Percentiles rank a stretch among this genome's conserved stretches.
Conservation (phyloP, 1,140 invertebrate genomes). For the Chlorops oryzae region DNA sequence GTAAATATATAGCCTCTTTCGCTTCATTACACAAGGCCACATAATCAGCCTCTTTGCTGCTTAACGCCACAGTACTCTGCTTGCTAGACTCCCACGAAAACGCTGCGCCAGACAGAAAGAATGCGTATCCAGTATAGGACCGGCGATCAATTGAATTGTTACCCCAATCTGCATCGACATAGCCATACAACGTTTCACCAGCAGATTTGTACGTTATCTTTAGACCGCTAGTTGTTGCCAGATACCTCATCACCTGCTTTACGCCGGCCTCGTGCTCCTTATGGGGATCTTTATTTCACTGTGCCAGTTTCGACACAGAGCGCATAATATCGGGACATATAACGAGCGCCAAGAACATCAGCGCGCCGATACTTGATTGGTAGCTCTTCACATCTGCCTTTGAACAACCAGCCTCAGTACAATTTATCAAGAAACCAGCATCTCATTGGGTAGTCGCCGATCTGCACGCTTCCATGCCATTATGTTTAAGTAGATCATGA, state of each 20-base stretch:
- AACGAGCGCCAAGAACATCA: conserved; percentile 11
- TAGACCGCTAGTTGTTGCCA: not conserved
- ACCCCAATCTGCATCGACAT: conserved; percentile 26
- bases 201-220: not conserved
- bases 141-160: too few species aligned
- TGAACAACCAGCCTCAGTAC: not conserved
- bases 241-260: conserved; percentile 9
- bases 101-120: not conserved
- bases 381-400: conserved; percentile 6
- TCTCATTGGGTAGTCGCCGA: conserved; percentile 3
- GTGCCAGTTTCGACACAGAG: conserved; percentile 5
- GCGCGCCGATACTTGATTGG: conserved; percentile 10
- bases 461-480: conserved; percentile 10
- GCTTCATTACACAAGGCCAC: too few species aligned
- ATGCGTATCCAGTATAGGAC: not conserved
- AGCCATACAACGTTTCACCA: not conserved
- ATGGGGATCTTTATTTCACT: conserved; percentile 4
- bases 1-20: conserved; percentile 25
- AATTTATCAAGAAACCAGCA: not conserved
- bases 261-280: conserved; percentile 5
- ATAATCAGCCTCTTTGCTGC: too few species aligned
- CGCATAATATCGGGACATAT: conserved; percentile 14
- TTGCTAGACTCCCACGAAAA: conserved; percentile 17
- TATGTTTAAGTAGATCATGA: conserved; percentile 9
- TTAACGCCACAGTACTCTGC: conserved; percentile 23